Percentiles rank a stretch among this genome's conserved stretches.
Conservation (phyloP, 2,113 vertebrate genomes). For the Chloropsis hardwickii region DNA sequence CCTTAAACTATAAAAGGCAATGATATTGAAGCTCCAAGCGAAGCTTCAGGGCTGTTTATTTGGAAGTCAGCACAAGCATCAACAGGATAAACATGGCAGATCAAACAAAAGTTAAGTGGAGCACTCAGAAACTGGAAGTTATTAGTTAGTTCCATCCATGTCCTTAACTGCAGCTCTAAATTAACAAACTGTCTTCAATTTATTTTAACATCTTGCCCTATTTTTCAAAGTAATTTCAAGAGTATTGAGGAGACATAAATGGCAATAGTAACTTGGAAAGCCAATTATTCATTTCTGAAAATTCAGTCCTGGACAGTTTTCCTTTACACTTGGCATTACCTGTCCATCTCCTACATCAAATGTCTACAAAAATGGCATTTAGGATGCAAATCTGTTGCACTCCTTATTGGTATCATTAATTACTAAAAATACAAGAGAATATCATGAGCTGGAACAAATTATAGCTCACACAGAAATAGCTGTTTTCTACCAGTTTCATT, state of each 20-base stretch:
- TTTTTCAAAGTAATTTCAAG: not conserved
- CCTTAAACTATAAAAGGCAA: not conserved
- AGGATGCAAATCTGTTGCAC: not conserved
- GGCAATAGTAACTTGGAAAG: not conserved
- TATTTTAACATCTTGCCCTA: not conserved
- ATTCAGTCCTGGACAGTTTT: not conserved
- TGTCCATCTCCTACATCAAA: not conserved
- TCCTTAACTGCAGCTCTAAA: not conserved
- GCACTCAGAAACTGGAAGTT: not conserved
- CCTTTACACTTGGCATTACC: not conserved
- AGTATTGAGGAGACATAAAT: not conserved
- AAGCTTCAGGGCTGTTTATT: not conserved
- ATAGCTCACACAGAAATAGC: not conserved
- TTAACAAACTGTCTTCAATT: not conserved
- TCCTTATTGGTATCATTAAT: not conserved
- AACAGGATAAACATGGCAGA: not conserved
- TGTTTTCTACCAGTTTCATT: not conserved
- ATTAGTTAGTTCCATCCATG: not conserved
- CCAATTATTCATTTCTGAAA: not conserved
- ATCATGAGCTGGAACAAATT: not conserved
- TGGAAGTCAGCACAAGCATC: not conserved
- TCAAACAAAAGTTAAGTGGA: not conserved
- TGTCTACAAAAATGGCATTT: not conserved
- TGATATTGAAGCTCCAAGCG: not conserved
- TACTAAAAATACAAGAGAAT: not conserved